A percentile compares a stretch with the other conserved stretches of the same genome.
These are phyloP conservation scores for Sinhomidia bicolor DNA, from an alignment of 2,888 invertebrate genomes.

Conservation along the genomic window DNA sequence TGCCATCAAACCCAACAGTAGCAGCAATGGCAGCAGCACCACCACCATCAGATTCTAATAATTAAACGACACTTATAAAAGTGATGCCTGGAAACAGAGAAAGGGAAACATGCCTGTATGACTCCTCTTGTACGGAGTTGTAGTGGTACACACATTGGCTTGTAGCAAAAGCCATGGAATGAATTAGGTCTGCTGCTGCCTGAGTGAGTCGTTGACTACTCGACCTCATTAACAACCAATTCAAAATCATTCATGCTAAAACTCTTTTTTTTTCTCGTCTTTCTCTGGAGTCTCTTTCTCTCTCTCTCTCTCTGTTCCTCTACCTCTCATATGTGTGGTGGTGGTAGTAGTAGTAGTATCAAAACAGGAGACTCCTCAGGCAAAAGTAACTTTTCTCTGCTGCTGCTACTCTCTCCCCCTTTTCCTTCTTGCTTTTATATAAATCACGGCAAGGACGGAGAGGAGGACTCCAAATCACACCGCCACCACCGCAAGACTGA, in stretches of 20 bases:
- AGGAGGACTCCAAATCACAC: not conserved
- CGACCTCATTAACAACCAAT: conserved; percentile 73
- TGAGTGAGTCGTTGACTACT: conserved; percentile 53
- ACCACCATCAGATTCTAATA: conserved; percentile 44
- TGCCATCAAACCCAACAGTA: not conserved
- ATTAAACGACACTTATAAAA: conserved; percentile 46
- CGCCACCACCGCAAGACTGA: conserved; percentile 2
- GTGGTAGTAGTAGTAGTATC: not conserved
- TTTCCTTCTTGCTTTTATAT: not conserved
- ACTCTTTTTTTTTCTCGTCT: conserved; percentile 58
- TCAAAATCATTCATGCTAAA: conserved; percentile 68
- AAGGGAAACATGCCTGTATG: conserved; percentile 26
- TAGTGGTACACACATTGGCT: not conserved
- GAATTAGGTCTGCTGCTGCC: conserved; percentile 45
- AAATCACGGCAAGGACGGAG: conserved; percentile 36
- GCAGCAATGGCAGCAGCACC: too few relatives aligned
- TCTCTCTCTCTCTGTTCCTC: not conserved
- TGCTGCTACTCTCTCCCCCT: not conserved
- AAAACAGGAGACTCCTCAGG: not conserved
- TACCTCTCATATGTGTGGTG: not conserved
- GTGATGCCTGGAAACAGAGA: not conserved
- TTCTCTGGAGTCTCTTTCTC: conserved; percentile 17
- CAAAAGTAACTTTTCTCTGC: conserved; percentile 6
- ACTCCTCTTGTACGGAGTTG: not conserved
- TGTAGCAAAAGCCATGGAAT: conserved; percentile 8